Evolutionary conservation across 2,888 invertebrate genomes (phyloP).

Genomic region (Tetragnatha montana): DNA sequence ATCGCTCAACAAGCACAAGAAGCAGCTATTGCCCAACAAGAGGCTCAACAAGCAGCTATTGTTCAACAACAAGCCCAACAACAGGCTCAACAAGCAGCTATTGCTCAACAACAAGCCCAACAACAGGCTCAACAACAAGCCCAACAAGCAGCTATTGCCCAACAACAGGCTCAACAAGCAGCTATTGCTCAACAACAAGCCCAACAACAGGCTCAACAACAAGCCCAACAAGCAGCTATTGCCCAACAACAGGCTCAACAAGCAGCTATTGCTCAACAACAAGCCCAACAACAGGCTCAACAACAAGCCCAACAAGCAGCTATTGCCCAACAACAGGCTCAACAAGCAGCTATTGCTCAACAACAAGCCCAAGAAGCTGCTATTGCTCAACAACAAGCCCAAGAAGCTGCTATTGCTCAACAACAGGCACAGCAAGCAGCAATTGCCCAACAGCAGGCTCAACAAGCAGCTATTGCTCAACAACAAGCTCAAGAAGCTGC

Average conservation of each 20-base stretch:
- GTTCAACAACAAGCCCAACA: not conserved
- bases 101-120: not conserved
- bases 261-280: not conserved
- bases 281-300: not conserved
- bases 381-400: not conserved
- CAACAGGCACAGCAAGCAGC: constrained; percentile 9
- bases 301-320: constrained; percentile 6
- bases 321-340: not conserved
- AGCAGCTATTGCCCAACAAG: not conserved
- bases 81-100: not conserved
- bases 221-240: not conserved
- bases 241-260: constrained; percentile 10
- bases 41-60: not conserved
- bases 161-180: not conserved
- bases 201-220: not conserved
- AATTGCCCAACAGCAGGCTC: not conserved
- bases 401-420: not conserved
- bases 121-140: not conserved
- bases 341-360: not conserved
- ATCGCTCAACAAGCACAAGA: not conserved
- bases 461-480: not conserved
- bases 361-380: not conserved
- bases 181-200: not conserved
- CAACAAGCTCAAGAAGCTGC: not conserved
- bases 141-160: not conserved